A percentile compares a stretch with the other conserved stretches of the same genome.
These are phyloP conservation scores for Drosophila tani DNA, from an alignment of 1,140 invertebrate species.

Conservation along the genomic window DNA sequence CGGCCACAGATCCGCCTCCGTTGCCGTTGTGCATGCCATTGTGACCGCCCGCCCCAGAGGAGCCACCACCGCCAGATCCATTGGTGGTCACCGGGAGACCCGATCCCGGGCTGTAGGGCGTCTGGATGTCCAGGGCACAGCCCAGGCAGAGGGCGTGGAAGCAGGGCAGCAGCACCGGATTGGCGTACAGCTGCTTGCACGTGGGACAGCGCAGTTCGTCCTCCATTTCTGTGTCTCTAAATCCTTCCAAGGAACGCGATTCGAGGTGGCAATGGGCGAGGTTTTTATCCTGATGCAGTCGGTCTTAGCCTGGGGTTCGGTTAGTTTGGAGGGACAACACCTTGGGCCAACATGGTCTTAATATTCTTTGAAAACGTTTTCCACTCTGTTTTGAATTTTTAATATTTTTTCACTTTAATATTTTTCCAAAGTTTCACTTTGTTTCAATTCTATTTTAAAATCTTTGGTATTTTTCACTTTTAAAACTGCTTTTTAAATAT, in stretches of 20 bases:
- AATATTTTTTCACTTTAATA: not conserved
- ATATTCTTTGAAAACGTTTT: conserved; percentile 1
- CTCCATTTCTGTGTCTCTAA: conserved; percentile 88
- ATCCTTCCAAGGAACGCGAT: conserved; percentile 7
- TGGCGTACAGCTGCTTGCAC: conserved; percentile 96
- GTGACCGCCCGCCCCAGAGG: conserved; percentile 73
- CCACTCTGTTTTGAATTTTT: not conserved
- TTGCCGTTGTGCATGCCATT: conserved; percentile 39
- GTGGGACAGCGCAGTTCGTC: conserved; percentile 97
- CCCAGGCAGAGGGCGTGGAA: conserved; percentile 96
- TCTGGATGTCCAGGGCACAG: conserved; percentile 94
- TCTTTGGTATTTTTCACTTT: not conserved
- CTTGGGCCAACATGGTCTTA: conserved; percentile 31
- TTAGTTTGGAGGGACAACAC: conserved; percentile 15
- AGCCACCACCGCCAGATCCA: conserved; percentile 79
- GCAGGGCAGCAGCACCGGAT: conserved; percentile 97
- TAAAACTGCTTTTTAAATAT: no score
- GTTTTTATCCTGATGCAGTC: not conserved
- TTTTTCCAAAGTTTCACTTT: not conserved
- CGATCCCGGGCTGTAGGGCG: conserved; percentile 87
- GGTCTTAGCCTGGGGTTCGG: not conserved
- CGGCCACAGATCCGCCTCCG: conserved; percentile 21
- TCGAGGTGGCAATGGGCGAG: not conserved
- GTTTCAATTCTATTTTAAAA: not conserved
- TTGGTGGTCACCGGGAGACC: conserved; percentile 68